Conservation (phyloP, 2,888 invertebrate species). For the Endotricha flammealis region DNA sequence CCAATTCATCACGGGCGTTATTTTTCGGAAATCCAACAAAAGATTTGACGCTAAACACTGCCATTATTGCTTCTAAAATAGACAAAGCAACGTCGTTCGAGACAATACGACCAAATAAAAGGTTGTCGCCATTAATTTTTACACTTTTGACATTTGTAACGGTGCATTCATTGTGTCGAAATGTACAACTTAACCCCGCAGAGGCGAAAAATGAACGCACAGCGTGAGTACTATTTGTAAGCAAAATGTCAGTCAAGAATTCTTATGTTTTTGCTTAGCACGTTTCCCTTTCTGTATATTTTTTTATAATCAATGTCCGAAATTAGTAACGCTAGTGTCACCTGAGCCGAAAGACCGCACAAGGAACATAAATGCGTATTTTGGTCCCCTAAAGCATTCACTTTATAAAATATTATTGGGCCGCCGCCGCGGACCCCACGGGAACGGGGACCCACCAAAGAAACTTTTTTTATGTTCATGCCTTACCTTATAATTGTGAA, state of each 20-base stretch:
- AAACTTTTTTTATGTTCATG: conserved; percentile 50
- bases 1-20: conserved; percentile 54
- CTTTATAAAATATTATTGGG: conserved; percentile 59
- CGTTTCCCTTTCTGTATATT: conserved; percentile 52
- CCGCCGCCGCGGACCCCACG: conserved; percentile 51
- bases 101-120: conserved; percentile 67
- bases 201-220: conserved; percentile 63
- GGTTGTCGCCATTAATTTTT: conserved; percentile 72
- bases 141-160: conserved; percentile 71
- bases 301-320: conserved; percentile 37
- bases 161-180: conserved; percentile 55
- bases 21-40: conserved; percentile 64
- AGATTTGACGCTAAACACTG: conserved; percentile 71
- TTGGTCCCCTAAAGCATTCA: conserved; percentile 62
- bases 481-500: conserved; percentile 54
- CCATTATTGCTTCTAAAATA: conserved; percentile 69
- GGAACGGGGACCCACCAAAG: conserved; percentile 44
- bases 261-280: conserved; percentile 43
- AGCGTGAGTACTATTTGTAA: conserved; percentile 48
- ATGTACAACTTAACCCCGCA: conserved; percentile 47
- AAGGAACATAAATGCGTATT: conserved; percentile 62
- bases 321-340: conserved; percentile 73
- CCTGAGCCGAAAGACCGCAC: conserved; percentile 72
- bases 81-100: conserved; percentile 69
- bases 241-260: conserved; percentile 32